These are phyloP conservation scores for Lasioglossum calceatum DNA, from an alignment of 2,888 invertebrate species.

Conservation along the genomic window DNA sequence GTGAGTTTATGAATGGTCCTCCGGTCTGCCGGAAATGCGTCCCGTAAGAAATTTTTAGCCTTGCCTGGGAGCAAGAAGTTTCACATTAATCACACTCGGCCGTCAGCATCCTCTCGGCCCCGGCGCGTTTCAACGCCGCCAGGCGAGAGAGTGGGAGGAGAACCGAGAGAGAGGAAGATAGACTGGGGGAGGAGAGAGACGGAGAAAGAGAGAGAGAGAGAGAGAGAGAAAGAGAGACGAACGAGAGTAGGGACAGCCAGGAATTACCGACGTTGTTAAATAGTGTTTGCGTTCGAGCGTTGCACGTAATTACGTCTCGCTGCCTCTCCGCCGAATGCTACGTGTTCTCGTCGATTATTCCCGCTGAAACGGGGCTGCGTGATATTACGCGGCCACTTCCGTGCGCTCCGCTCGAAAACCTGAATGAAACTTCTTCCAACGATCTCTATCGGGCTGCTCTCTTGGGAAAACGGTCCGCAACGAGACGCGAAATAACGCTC, in stretches of 20 bases:
- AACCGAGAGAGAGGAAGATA: constrained; percentile 11
- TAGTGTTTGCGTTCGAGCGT: constrained; percentile 64
- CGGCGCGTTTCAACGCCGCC: constrained; percentile 16
- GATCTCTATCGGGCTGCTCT: constrained; percentile 21
- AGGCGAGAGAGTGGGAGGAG: background rate
- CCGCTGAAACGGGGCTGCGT: constrained; percentile 45
- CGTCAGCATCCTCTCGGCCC: constrained; percentile 63
- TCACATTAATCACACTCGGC: constrained; percentile 66
- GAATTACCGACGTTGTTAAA: constrained; percentile 62
- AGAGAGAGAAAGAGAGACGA: background rate
- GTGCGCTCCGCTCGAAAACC: constrained; percentile 25
- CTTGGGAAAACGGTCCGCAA: constrained; percentile 24
- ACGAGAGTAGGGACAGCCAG: constrained; percentile 29
- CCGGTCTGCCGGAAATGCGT: constrained; percentile 65
- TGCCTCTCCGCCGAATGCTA: constrained; percentile 44
- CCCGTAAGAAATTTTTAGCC: constrained; percentile 70
- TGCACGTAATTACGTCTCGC: constrained; percentile 60
- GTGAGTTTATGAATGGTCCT: constrained; percentile 69
- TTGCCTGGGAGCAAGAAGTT: constrained; percentile 65
- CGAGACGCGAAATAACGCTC: constrained; percentile 6
- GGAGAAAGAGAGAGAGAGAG: background rate
- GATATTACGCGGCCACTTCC: constrained; percentile 50
- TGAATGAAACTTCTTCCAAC: constrained; percentile 38
- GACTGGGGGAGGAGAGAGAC: background rate
- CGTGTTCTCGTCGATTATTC: constrained; percentile 60